Conservation (phyloP, 2,888 invertebrate genomes). For the Conchocele bisecta region DNA sequence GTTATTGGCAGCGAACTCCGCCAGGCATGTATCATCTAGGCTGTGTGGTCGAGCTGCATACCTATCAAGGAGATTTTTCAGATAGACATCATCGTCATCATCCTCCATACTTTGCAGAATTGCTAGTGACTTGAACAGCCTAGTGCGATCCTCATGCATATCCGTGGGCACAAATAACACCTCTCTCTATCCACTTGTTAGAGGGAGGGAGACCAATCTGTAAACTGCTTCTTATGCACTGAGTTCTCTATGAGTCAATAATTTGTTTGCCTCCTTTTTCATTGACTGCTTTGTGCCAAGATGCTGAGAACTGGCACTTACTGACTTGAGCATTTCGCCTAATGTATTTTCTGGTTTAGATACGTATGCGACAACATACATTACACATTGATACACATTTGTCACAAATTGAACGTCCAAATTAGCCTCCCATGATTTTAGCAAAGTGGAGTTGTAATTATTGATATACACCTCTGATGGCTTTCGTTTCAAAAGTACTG, state of each 20-base stretch:
- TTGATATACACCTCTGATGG: conserved; percentile 20
- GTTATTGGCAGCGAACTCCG: conserved; percentile 21
- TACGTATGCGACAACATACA: conserved; percentile 57
- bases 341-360: conserved; percentile 25
- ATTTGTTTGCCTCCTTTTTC: conserved; percentile 42
- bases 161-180: conserved; percentile 46
- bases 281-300: conserved; percentile 26
- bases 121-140: conserved; percentile 40
- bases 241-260: conserved; percentile 44
- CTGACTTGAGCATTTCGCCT: conserved; percentile 39
- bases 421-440: conserved; percentile 48
- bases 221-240: conserved; percentile 54
- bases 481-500: conserved; percentile 26
- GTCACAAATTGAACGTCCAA: conserved; percentile 55
- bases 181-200: conserved; percentile 17
- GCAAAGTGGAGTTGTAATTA: conserved; percentile 32
- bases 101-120: conserved; percentile 35
- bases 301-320: conserved; percentile 20
- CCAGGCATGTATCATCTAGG: conserved; percentile 25
- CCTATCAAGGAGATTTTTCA: conserved; percentile 17
- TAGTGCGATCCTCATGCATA: conserved; percentile 36
- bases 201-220: conserved; percentile 37
- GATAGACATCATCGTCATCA: conserved; percentile 35
- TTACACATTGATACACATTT: conserved; percentile 48
- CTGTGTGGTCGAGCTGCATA: conserved; percentile 21